Base-by-base conservation (phyloP, 1,140 invertebrate species). In the Aphelenchoides avenae region DNA sequence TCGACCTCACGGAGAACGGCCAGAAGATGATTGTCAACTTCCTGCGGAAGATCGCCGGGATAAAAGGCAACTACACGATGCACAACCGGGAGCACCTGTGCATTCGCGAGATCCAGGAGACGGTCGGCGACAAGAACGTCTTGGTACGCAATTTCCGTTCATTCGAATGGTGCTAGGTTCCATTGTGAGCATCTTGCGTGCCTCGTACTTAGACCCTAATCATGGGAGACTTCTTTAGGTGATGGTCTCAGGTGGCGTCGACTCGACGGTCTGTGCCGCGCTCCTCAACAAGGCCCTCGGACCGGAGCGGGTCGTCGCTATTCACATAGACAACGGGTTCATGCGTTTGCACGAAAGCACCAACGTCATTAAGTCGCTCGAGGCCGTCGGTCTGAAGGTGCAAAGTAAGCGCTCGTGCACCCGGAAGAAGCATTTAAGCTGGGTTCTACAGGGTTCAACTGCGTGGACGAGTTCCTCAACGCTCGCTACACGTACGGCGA, bases 261-360 rank as follows among this genome's bases (percentile, higher is more conserved):
- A 99, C 80, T 97, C 92, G 0, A 91, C 92, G 41, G 93, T 98
- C 7, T 98, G 92, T 82, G 91, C 92, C 24, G 92, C 92, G 15
- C 80, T 99, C 34, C 80, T 98, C 41, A 85, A 89, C 74, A 88
- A 88, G 79, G 90, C 92, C 7, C 81, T 98, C 87, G 64, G 73
- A 5, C 31, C 51, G 2, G 88, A 93, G 65, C 89, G 95, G 81
- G 82, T 98, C 20, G 89, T 95, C 73, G 91, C 91, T 33, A 83
- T 97, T 57, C 93, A 98, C 80, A 93, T 99, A 66, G 92, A 98
- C 79, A 98, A 98, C 80, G 94, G 67, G 46, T 97, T 97, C 78
- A 93, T 98, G 91, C 84, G 94, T 47, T 91, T 94, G 80, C 86
- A 89, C 71, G 94, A 99, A 78, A 92, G 89, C 69, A 80, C 84